These are phyloP conservation scores for Orgyia antiqua DNA, from an alignment of 2,888 invertebrate genomes.

Conservation along the genomic window DNA sequence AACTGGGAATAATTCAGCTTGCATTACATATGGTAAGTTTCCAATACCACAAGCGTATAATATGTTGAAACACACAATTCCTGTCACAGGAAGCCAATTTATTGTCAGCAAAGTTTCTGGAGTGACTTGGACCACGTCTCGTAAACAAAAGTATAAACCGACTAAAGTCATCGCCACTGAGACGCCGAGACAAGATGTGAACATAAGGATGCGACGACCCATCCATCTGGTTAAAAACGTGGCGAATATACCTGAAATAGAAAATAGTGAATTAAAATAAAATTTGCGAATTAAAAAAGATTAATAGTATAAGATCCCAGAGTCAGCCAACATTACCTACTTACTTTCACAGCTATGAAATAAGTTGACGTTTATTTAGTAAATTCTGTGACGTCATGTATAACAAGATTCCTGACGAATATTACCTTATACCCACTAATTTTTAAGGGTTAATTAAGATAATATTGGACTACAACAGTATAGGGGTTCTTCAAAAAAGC, in stretches of 20 bases:
- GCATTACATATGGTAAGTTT: constrained; percentile 79
- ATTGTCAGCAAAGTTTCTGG: constrained; percentile 48
- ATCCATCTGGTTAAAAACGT: constrained; percentile 74
- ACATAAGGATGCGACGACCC: constrained; percentile 73
- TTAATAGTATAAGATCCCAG: neutral
- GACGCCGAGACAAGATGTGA: constrained; percentile 74
- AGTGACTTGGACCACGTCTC: constrained; percentile 52
- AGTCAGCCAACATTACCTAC: too few species aligned
- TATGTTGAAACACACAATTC: constrained; percentile 76
- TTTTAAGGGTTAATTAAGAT: too few species aligned
- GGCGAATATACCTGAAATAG: constrained; percentile 58
- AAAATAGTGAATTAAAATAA: too few species aligned
- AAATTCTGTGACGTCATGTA: too few species aligned
- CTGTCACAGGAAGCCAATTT: constrained; percentile 73
- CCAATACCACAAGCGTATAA: constrained; percentile 79
- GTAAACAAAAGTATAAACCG: constrained; percentile 74
- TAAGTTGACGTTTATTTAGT: too few species aligned
- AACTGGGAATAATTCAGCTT: constrained; percentile 81
- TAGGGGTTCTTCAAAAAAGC: too few species aligned
- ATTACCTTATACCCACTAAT: too few species aligned
- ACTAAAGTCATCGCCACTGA: constrained; percentile 70
- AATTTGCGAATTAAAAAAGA: neutral
- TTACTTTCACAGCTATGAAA: too few species aligned
- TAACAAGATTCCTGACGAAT: too few species aligned
- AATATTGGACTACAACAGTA: too few species aligned